Evolutionary conservation across 2,888 invertebrate species (phyloP), one percentile per base, ranked within the genome.

Genomic region (Andrena bucephala): DNA sequence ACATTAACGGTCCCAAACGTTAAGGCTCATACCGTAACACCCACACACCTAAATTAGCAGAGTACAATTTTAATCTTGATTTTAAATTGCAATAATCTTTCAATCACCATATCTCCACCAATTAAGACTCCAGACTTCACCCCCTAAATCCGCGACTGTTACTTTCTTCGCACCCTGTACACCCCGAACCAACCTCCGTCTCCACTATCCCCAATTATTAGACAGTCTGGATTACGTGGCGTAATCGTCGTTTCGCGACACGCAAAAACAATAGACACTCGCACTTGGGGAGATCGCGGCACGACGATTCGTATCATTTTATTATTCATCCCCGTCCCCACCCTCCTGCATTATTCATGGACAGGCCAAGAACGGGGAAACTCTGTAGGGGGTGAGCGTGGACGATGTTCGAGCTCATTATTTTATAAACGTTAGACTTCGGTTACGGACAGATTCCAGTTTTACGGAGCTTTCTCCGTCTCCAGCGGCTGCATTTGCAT

Each of bases 371-470:
- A 57, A 52, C n/a, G 27, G 68, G 54, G 52, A 10, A 13, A 52
- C 48, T 8, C 50, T 54, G 42, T 24, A 48, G 20, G 73, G 54
- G 20, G 73, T 60, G 54, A 77, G 60, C 24, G 48, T 57, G 70
- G 70, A 71, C 36, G 76, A 80, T 83, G 67, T 83, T 80, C 76
- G 31, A 67, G 67, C 80, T 83, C 74, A 73, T 84, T 80, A 83
- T 83, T 83, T 73, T 36, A 63, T 69, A 84, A 79, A 57, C 72
- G 60, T 62, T 50, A 67, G 66, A 63, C 66, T 70, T 67, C 68
- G 59, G 66, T 67, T 33, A 42, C 42, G 27, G 48, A 68, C 68
- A 36, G 63, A 76, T 82, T 60, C 54, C 75, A 59, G 29, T 33
- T 20, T 29, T 57, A 13, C 27, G 7, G 29, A 4, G 13, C 29